These are phyloP conservation scores for Oxyteleia sp. DNA, from an alignment of 2,888 invertebrate species.

Conservation along the genomic window DNA sequence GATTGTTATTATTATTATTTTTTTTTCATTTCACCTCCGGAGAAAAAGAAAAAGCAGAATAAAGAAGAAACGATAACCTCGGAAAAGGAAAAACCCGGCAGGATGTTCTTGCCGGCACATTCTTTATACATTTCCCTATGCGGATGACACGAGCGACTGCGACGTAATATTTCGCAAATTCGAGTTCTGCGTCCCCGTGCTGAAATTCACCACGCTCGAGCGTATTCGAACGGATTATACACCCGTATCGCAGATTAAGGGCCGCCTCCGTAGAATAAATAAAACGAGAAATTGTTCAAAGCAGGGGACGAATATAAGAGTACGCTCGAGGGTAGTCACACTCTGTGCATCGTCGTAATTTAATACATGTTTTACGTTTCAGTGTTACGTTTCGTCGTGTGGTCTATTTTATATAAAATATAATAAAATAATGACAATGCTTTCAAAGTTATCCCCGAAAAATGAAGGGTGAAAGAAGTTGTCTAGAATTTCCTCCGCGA, in stretches of 20 bases:
- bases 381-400: constrained; percentile 56
- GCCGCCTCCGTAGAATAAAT: constrained; percentile 22
- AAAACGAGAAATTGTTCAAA: constrained; percentile 30
- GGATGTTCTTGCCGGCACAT: constrained; percentile 16
- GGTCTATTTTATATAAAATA: constrained; percentile 16
- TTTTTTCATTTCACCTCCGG: constrained; percentile 1
- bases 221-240: constrained; percentile 32
- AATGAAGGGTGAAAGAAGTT: not conserved
- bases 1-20: too few species aligned
- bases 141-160: constrained; percentile 57
- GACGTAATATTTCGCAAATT: constrained; percentile 64
- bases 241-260: constrained; percentile 37
- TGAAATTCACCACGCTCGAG: constrained; percentile 50
- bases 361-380: constrained; percentile 72
- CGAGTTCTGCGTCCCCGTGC: constrained; percentile 23
- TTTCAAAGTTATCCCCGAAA: not conserved
- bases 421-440: not conserved
- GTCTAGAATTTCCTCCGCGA: not conserved
- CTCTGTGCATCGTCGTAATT: constrained; percentile 42
- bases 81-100: not conserved
- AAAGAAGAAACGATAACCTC: not conserved
- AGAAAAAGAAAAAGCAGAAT: constrained; percentile 10
- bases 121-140: constrained; percentile 24
- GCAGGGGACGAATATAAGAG: constrained; percentile 19
- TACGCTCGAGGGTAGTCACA: constrained; percentile 42